Evolutionary conservation across 2,888 invertebrate genomes (phyloP), one percentile per base, ranked within the genome.

Genomic region (Capitulum mitella): DNA sequence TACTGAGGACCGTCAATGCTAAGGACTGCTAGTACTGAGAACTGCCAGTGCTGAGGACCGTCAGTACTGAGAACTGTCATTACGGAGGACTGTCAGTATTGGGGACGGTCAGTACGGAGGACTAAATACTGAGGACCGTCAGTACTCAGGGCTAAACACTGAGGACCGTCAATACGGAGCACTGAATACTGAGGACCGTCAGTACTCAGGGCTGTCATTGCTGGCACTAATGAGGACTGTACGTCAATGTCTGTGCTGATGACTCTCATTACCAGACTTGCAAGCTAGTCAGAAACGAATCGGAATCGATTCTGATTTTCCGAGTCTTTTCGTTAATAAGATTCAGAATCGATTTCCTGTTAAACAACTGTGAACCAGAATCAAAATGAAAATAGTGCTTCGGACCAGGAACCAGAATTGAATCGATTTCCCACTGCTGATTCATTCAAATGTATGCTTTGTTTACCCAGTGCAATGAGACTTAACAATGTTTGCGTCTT

Each of bases 181-280:
- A 54, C 5, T 54, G 54, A 14, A 5, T 54, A 26, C 26, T 54
- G 26, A 54, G 16, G 54, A 54, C 54, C 22, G 16, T 54, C 22
- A 54, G 12, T 22, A 54, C 16, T 54, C 3, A 26, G 22, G 22
- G 22, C 54, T 22, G 54, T 54, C 26, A 58, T 77, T 48, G n/a
- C 26, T 77, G 12, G 58, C 22, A 46, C 26, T 78, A 64, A 61
- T 81, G 85, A 84, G 82, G 22, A 54, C 54, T 22, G 26, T 54
- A 3, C 12, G 84, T 85, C 48, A 84, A 84, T 61, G 83, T 83
- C 29, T 83, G 83, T 51, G 82, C 83, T 37, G 61, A 29, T 51
- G 84, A 8, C 84, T 84, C 8, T 81, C 85, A 37, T 77, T 77
- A 78, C 70, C n/a, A n/a, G n/a, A n/a, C n/a, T n/a, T n/a, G n/a